Conservation (phyloP, 2,888 invertebrate species). For the Mechanitis mazaeus region DNA sequence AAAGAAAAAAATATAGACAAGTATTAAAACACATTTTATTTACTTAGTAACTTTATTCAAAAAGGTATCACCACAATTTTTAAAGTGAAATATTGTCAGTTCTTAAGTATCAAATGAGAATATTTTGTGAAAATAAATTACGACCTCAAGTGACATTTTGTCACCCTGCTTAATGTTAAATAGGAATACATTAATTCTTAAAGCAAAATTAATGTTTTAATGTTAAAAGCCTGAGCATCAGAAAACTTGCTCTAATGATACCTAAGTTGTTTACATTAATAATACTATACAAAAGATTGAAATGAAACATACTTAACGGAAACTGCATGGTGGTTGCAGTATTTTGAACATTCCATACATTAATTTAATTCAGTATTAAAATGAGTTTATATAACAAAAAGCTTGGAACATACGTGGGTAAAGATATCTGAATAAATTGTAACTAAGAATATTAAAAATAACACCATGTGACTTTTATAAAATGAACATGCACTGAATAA, state of each 20-base stretch:
- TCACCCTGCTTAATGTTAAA: constrained; percentile 4
- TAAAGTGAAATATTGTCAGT: constrained; percentile 63
- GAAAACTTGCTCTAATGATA: constrained; percentile 14
- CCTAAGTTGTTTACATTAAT: constrained; percentile 21
- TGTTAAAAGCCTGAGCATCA: constrained; percentile 3
- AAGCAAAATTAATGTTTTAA: constrained; percentile 1
- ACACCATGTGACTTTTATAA: constrained; percentile 11
- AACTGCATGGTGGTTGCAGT: constrained; percentile 1
- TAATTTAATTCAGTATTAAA: not conserved
- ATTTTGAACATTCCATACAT: not conserved
- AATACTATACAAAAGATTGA: constrained; percentile 23
- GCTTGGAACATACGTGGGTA: not conserved
- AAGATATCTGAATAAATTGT: constrained; percentile 11
- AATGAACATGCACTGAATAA: constrained; percentile 14
- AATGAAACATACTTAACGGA: constrained; percentile 16
- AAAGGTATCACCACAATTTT: constrained; percentile 66
- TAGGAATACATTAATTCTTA: constrained; percentile 4
- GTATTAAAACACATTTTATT: constrained; percentile 6
- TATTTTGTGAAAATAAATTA: constrained; percentile 27
- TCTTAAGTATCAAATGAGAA: constrained; percentile 41
- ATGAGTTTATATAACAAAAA: not conserved
- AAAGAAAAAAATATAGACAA: too few relatives aligned
- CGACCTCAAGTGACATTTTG: constrained; percentile 17
- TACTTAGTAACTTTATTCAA: constrained; percentile 53
- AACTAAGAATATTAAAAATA: constrained; percentile 14